phyloP scores from a whole-genome alignment of 1,140 invertebrate genomes.

The Microplitis demolitor region DNA sequence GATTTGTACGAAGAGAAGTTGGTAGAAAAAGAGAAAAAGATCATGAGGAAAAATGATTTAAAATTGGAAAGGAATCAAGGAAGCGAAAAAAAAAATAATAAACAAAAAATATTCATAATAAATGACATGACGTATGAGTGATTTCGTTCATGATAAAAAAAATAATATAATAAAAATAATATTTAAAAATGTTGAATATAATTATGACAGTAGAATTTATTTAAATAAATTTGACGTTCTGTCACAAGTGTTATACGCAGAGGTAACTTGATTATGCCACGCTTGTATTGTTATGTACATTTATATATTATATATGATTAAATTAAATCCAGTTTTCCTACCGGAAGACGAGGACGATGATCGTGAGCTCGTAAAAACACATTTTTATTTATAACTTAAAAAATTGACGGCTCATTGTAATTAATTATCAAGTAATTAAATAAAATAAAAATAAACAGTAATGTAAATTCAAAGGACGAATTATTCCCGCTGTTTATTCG shows the following conservation, averaged over 20 bases:
- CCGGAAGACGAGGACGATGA: conserved; percentile 29
- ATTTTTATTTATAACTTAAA: too few species aligned
- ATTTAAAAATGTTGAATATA: conserved; percentile 29
- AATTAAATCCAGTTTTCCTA: background rate
- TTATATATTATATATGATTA: background rate
- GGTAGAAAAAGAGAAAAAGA: conserved; percentile 36
- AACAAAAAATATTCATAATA: conserved; percentile 37
- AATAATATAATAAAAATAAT: conserved; percentile 44
- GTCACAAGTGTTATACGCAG: conserved; percentile 14
- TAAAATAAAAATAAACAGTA: background rate
- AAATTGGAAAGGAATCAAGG: conserved; percentile 45
- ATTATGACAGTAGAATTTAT: background rate
- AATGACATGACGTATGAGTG: conserved; percentile 63
- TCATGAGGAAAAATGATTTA: conserved; percentile 10
- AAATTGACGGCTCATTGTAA: too few species aligned
- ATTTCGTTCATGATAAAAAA: conserved; percentile 35
- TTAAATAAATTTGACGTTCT: background rate
- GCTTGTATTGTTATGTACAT: conserved; percentile 24
- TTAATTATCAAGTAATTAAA: too few species aligned
- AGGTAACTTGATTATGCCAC: conserved; percentile 50
- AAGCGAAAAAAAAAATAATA: conserved; percentile 67
- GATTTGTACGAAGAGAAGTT: conserved; percentile 27
- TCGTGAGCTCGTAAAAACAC: background rate
- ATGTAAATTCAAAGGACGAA: background rate
- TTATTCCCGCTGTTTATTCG: conserved; percentile 2